phyloP scores from a whole-genome alignment of 1,140 invertebrate genomes.

The Subanguina moxae region DNA sequence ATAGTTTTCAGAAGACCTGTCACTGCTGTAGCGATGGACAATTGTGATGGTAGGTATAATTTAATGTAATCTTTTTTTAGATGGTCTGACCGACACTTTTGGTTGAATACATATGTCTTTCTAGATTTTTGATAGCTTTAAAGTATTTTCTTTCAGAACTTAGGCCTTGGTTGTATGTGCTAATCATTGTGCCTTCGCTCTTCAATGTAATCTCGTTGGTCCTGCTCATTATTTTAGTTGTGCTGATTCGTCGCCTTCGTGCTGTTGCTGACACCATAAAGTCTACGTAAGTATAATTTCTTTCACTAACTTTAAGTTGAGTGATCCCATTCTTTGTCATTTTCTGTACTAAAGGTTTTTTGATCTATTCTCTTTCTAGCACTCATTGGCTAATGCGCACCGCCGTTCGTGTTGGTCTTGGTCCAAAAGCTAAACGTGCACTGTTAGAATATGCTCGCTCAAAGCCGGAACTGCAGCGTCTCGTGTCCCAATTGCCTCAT shows the following conservation, averaged over 20 bases:
- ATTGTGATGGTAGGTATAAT: no score
- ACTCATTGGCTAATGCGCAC: conserved; percentile 44
- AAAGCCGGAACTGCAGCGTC: conserved; percentile 36
- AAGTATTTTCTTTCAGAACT: neutral
- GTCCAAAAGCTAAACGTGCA: conserved; percentile 42
- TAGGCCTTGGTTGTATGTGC: neutral
- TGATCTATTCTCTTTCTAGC: conserved; percentile 11
- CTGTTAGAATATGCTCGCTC: conserved; percentile 40
- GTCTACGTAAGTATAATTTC: neutral
- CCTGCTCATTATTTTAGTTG: neutral
- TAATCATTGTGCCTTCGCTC: conserved; percentile 4
- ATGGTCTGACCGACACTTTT: no score
- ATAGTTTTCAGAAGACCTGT: no score
- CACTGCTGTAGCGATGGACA: no score
- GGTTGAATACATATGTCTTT: no score
- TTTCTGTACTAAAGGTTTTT: neutral
- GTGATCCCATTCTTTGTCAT: no score
- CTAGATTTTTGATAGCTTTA: no score
- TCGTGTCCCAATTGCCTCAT: neutral
- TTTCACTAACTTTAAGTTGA: no score
- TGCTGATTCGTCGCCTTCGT: conserved; percentile 1
- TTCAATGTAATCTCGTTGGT: conserved; percentile 2
- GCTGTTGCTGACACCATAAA: conserved; percentile 8
- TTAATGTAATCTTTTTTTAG: no score
- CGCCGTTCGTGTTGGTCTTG: conserved; percentile 43